These are phyloP conservation scores for Leptopilina clavipes DNA, from an alignment of 1,140 invertebrate genomes.

Conservation along the genomic window DNA sequence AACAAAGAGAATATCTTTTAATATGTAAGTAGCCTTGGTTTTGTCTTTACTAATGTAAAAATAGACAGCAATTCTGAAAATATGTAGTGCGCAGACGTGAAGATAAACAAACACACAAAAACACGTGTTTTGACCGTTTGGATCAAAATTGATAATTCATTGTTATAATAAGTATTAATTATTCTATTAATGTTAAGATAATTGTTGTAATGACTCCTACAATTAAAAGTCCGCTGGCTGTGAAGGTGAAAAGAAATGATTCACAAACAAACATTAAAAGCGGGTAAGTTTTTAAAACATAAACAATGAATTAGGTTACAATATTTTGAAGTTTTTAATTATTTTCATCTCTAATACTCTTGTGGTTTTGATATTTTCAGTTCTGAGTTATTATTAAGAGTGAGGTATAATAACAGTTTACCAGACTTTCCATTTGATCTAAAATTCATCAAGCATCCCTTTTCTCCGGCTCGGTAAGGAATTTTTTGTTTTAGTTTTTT, in stretches of 20 bases:
- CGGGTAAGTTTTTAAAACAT: too few relatives aligned
- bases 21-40: too few relatives aligned
- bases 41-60: too few relatives aligned
- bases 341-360: background rate
- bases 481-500: constrained; percentile 19
- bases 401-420: constrained; percentile 96
- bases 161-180: background rate
- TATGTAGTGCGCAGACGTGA: background rate
- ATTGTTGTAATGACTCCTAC: background rate
- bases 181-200: background rate
- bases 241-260: background rate
- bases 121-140: background rate
- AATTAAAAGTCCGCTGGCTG: background rate
- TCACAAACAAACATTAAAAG: background rate
- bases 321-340: background rate
- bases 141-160: background rate
- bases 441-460: constrained; percentile 97
- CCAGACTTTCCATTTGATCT: constrained; percentile 99
- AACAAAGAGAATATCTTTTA: too few relatives aligned
- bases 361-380: constrained; percentile 74
- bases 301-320: too few relatives aligned
- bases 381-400: constrained; percentile 91
- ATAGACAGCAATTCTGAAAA: background rate
- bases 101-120: background rate
- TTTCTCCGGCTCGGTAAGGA: constrained; percentile 88